Base-by-base conservation (phyloP, 2,888 invertebrate genomes). In the Acronicta psi region DNA sequence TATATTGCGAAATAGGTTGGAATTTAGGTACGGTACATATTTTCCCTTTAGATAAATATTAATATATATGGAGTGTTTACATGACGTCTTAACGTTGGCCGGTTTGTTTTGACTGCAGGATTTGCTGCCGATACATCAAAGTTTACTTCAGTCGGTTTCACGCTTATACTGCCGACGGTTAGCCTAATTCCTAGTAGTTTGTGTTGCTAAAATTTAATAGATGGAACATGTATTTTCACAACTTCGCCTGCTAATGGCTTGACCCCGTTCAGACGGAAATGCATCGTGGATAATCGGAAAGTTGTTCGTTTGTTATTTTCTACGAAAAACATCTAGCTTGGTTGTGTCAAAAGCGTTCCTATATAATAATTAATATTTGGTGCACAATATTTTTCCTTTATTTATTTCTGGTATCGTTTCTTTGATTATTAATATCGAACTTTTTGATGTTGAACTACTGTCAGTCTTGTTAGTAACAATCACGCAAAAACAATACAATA, bases 61-160 rank as follows among this genome's bases (percentile, higher is more conserved):
- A 69, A 46, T 69, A 14, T 16, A 29, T 29, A 46, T 41, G 18
- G 16, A 20, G 36, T 62, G 64, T 64, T 62, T 62, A 62, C 52
- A 34, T 13, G 36, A 20, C 50, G 31, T 34, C 40, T 14, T 31
- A 16, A 10, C 44, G 25, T 18, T 23, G n/a, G 29, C 34, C 31
- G 50, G 53, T 43, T 54, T 74, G 64, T 73, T 73, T 71, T 45
- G 53, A 44, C 46, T 68, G 17, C 8, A 29, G 57, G 59, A 60
- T 67, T 63, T 60, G 67, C 51, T 14, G n/a, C 13, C 59, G 43
- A 74, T 74, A 60, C 69, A 74, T 58, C 63, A 68, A 57, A 69
- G 53, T 54, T 56, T 46, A 50, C 41, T 61, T 11, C 20, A 16
- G 40, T 17, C 52, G 25, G 41, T 23, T 61, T 58, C 58, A 23